Evolutionary conservation across 37 sponge, comb jelly and placozoan species (phyloP).

Genomic region (Aplysina aerophoba): DNA sequence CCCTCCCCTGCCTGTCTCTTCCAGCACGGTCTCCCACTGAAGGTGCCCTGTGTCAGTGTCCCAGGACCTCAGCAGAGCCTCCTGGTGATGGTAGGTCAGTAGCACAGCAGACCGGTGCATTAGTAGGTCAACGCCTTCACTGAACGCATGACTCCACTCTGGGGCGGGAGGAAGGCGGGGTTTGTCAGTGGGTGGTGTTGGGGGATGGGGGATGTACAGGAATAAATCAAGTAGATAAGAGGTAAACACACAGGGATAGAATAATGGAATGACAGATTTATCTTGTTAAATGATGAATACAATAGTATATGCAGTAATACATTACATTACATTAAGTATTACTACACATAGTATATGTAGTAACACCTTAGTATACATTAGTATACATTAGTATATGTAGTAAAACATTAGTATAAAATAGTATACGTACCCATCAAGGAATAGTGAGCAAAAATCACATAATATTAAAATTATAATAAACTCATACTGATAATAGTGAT

Average conservation of each 20-base stretch:
- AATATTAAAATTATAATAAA: no score
- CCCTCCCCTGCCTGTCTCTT: no score
- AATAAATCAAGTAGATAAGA: neutral
- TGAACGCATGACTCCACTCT: slow-evolving; percentile 72
- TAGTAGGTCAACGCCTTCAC: slow-evolving; percentile 50
- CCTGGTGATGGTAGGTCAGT: slow-evolving; percentile 63
- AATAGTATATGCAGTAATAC: no score
- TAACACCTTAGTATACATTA: no score
- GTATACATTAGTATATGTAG: neutral
- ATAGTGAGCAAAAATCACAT: no score
- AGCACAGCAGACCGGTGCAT: slow-evolving; percentile 44
- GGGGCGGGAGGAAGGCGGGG: neutral
- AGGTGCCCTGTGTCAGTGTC: slow-evolving; percentile 65
- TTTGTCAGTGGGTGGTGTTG: no score
- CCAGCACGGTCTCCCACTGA: slow-evolving; percentile 66
- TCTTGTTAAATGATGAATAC: no score
- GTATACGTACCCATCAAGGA: neutral
- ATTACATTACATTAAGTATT: no score
- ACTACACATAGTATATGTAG: slow-evolving; percentile 2
- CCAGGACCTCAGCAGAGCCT: slow-evolving; percentile 72
- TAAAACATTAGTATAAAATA: neutral
- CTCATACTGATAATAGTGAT: no score
- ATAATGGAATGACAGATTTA: no score
- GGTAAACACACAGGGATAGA: neutral
- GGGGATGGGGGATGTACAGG: no score